phyloP scores from a whole-genome alignment of 2,888 invertebrate genomes.

The Drosophila bunnanda region DNA sequence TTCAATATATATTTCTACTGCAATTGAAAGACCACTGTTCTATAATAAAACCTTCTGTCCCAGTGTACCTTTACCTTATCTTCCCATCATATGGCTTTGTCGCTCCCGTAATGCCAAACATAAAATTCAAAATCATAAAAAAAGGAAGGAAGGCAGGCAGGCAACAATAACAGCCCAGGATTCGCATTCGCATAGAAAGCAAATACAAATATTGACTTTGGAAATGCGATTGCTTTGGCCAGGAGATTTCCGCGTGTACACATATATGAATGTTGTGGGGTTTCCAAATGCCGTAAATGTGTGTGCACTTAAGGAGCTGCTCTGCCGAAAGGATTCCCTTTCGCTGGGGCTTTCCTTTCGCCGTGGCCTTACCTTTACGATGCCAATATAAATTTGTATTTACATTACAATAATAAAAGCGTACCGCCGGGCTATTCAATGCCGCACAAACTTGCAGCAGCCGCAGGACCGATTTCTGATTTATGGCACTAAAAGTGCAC shows the following conservation, averaged over 20 bases:
- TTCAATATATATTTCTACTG: too few relatives aligned
- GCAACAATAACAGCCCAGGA: conserved; percentile 37
- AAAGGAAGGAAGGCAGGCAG: conserved; percentile 30
- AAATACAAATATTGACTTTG: conserved; percentile 78
- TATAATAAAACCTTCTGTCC: neutral
- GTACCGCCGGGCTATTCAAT: conserved; percentile 31
- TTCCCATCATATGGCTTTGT: conserved; percentile 8
- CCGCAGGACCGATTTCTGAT: conserved; percentile 71
- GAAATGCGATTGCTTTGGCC: conserved; percentile 73
- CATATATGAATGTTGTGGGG: neutral
- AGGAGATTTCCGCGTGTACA: conserved; percentile 44
- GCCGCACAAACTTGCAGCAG: conserved; percentile 24
- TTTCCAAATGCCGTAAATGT: conserved; percentile 28
- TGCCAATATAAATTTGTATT: conserved; percentile 82
- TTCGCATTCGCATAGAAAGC: conserved; percentile 71
- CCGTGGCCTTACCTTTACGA: conserved; percentile 73
- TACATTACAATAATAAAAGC: conserved; percentile 80
- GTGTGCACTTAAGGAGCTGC: conserved; percentile 61
- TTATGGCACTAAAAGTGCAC: conserved; percentile 79
- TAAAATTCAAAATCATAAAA: conserved; percentile 72
- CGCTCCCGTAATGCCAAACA: conserved; percentile 51
- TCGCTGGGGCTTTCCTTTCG: conserved; percentile 17
- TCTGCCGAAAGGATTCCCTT: conserved; percentile 60
- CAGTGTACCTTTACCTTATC: conserved; percentile 9
- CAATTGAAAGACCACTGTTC: too few relatives aligned